Evolutionary conservation across 2,113 vertebrate genomes (phyloP).

Genomic region (Mus spicilegus): DNA sequence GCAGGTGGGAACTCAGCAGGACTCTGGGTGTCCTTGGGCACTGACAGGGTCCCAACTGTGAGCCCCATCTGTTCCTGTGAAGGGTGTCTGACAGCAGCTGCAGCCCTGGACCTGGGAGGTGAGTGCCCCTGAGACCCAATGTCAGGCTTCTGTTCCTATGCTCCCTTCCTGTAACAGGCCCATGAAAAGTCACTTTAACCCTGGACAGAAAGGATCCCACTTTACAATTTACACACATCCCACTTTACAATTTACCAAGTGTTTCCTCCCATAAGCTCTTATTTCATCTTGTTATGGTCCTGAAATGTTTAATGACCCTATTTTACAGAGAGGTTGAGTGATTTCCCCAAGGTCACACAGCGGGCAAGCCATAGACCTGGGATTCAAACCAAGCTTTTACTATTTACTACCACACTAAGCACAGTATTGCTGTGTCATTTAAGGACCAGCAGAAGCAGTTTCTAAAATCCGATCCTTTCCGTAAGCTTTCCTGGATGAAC

Average conservation of each 20-base stretch:
- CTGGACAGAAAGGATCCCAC: constrained; percentile 4
- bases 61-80: constrained; percentile 76
- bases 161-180: background rate
- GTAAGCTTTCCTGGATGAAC: background rate
- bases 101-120: constrained; percentile 68
- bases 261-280: constrained; percentile 23
- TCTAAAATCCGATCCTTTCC: constrained; percentile 32
- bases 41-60: constrained; percentile 75
- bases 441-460: constrained; percentile 31
- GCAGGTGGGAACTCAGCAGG: constrained; percentile 79
- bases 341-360: constrained; percentile 63
- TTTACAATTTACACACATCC: background rate
- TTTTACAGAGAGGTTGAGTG: constrained; percentile 58
- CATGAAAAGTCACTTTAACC: constrained; percentile 59
- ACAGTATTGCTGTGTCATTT: constrained; percentile 61
- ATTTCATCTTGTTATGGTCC: constrained; percentile 28
- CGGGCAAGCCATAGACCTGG: constrained; percentile 18
- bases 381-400: constrained; percentile 57
- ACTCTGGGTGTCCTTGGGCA: constrained; percentile 79
- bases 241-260: constrained; percentile 10
- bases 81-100: constrained; percentile 77
- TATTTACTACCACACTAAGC: constrained; percentile 31
- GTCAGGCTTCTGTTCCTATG: constrained; percentile 57
- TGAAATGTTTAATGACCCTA: constrained; percentile 23
- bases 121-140: constrained; percentile 62